Evolutionary conservation across 2,113 vertebrate species (phyloP), one percentile per base, ranked within the genome.

Genomic region (Lepus timidus): DNA sequence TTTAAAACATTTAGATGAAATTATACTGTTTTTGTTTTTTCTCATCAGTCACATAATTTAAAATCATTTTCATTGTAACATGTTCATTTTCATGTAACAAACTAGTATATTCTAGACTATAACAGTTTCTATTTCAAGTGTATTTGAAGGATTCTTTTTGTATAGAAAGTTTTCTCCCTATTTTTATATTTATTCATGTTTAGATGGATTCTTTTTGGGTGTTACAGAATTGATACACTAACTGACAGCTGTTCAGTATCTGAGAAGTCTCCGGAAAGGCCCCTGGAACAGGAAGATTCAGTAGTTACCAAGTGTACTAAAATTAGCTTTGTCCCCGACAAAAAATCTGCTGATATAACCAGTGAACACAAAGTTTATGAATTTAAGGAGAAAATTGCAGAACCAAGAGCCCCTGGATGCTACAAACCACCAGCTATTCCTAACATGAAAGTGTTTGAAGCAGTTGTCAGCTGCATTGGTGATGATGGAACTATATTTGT

Each of bases 401-500:
- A 73, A n/a, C 79, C 94, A 88, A 91, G 23, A 96, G 3, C 8
- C 31, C 97, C 97, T 12, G 88, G 96, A 75, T 90, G 95, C 14
- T 99, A 99, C 93, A 97, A 96, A 49, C 97, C 98, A 51, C 99
- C 99, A 16, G 31, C 98, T 97, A 93, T 99, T 91, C 99, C 99
- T 4, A 95, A 97, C 51, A 83, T 67, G 0, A 98, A 98, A 93
- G 52, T 93, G 81, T 98, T 98, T 76, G 96, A 96, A 33, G 98
- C 99, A 95, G 75, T 55, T 70, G 97, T 99, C 55, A 99, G 98
- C 62, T 99, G 98, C 4, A 22, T 99, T 87, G 98, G 98, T 94
- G 97, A 97, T 1, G 98, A 99, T 78, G 99, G 99, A 76, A 97
- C 99, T 79, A 98, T 99, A 97, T 99, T 99, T 75, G 93, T 97